Conservation (phyloP, 2,113 vertebrate species). For the Panurus biarmicus region DNA sequence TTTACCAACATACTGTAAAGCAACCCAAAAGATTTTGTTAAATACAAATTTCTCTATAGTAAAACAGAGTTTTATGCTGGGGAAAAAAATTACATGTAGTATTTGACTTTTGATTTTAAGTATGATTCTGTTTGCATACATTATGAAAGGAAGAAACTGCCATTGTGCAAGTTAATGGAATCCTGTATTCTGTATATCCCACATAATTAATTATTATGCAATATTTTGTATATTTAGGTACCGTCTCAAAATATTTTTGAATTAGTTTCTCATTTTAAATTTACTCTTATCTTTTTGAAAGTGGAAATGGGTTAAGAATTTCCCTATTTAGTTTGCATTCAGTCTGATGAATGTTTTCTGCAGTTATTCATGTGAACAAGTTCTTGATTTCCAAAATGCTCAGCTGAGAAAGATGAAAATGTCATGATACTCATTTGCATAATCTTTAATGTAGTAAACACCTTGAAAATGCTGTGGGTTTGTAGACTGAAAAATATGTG, state of each 20-base stretch:
- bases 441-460: slow-evolving; percentile 11
- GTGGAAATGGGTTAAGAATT: neutral
- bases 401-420: slow-evolving; percentile 36
- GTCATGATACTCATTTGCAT: neutral
- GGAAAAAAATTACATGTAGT: neutral
- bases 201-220: neutral
- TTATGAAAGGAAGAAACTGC: neutral
- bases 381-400: neutral
- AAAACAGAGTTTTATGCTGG: neutral
- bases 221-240: neutral
- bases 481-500: neutral
- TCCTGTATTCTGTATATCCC: neutral
- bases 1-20: neutral
- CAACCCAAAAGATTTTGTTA: neutral
- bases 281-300: neutral
- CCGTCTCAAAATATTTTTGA: neutral
- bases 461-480: slow-evolving; percentile 7
- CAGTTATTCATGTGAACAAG: slow-evolving; percentile 8
- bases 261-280: neutral
- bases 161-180: neutral
- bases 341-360: slow-evolving; percentile 13
- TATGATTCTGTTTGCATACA: neutral
- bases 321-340: slow-evolving; percentile 1
- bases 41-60: neutral
- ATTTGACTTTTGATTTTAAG: neutral